Base-by-base conservation (phyloP, 2,888 invertebrate species). In the Drosophila buzzatii region DNA sequence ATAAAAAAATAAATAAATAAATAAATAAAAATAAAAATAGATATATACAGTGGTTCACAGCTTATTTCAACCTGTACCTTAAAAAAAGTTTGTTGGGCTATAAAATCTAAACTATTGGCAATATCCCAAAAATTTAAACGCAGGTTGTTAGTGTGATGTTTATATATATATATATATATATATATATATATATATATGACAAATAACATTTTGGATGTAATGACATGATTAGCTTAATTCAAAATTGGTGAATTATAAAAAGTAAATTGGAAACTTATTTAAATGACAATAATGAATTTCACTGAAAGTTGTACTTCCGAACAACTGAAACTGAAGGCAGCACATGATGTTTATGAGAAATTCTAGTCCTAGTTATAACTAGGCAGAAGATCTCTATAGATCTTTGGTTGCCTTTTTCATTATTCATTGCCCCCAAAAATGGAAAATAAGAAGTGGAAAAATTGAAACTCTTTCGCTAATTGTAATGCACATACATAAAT, bases 401-500 rank as follows among this genome's bases (percentile, higher is more conserved):
- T 0, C 27, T 31, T 41, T 41, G n/a, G 9, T 2, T 4, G 12
- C 3, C 10, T 9, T 9, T 37, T 23, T 53, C 23, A 53, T 78
- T 65, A 12, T 61, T 52, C 55, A 31, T 33, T 72, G 62, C 33
- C 41, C 56, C 44, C 18, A 39, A 45, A 37, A 31, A n/a, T 14
- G 31, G 27, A 52, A 31, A 64, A 42, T 41, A 65, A 52, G 31
- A 27, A 55, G 57, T 35, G 58, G 49, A 59, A 64, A 56, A 71
- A 59, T 60, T 71, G 72, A 35, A 81, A 85, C 81, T 71, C 70
- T 82, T 82, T 73, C 55, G 73, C 70, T 85, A 89, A 85, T 89
- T 85, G 84, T 73, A 82, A 85, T 89, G 85, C 67, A 73, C 83
- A 83, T 88, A 68, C 85, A 85, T 88, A 88, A 85, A 88, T 89